A percentile compares a stretch with the other conserved stretches of the same genome.
Evolutionary conservation across 2,113 vertebrate species (phyloP).

Genomic region (Ariopsis seemanni): DNA sequence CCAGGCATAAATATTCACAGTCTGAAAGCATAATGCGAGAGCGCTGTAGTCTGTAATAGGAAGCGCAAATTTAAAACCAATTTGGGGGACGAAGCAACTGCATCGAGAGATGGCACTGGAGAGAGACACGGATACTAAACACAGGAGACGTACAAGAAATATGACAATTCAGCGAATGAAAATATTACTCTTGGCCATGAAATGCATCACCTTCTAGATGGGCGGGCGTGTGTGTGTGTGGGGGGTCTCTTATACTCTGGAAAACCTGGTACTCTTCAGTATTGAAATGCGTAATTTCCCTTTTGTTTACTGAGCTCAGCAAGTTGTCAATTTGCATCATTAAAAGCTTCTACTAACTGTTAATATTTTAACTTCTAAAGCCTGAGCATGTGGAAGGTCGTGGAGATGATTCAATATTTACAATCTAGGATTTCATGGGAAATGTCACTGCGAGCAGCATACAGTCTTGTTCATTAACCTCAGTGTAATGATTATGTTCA

Average conservation of each 20-base stretch:
- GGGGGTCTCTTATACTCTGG: neutral
- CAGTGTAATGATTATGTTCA: neutral
- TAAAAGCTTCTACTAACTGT: neutral
- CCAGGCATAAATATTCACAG: neutral
- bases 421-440: neutral
- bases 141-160: neutral
- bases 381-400: neutral
- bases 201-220: neutral
- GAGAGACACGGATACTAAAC: neutral
- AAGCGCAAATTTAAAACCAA: neutral
- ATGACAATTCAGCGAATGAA: neutral
- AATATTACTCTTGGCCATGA: neutral
- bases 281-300: neutral
- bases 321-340: neutral
- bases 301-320: neutral
- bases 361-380: constrained; percentile 1
- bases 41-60: neutral
- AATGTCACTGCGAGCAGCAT: neutral
- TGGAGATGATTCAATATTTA: neutral
- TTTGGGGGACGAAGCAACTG: neutral
- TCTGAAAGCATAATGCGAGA: neutral
- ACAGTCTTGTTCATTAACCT: neutral
- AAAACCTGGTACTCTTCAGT: neutral
- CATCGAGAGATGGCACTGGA: neutral
- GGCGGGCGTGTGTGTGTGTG: no score